These are phyloP conservation scores for Micromys minutus DNA, from an alignment of 2,113 vertebrate genomes.

Conservation along the genomic window DNA sequence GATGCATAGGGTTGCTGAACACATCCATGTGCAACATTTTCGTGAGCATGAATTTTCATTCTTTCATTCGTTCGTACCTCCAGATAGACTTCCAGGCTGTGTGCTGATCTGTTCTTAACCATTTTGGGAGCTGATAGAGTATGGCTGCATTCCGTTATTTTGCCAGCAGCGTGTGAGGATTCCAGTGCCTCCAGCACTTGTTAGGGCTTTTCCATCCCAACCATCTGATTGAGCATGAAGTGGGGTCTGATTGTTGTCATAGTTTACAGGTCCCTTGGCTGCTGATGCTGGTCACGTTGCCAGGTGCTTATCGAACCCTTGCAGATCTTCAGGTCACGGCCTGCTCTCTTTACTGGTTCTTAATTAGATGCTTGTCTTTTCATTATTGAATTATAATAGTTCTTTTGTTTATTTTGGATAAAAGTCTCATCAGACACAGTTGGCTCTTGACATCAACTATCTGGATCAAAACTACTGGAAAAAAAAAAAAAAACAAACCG, in stretches of 20 bases:
- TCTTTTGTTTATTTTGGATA: conserved; percentile 10
- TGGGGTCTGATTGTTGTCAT: neutral
- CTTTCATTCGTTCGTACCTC: neutral
- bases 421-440: neutral
- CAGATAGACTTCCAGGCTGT: neutral
- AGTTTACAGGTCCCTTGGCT: neutral
- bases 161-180: neutral
- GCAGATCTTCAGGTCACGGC: neutral
- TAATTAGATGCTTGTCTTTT: conserved; percentile 14
- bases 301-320: neutral
- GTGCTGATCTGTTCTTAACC: neutral
- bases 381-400: neutral
- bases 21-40: neutral
- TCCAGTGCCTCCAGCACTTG: neutral
- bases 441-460: neutral
- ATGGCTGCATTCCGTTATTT: neutral
- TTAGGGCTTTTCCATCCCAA: neutral
- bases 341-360: neutral
- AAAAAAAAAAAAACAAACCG: no score
- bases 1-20: neutral
- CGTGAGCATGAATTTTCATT: neutral
- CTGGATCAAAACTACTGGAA: neutral
- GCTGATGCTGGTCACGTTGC: neutral
- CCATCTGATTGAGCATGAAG: neutral
- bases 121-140: neutral